A percentile compares a stretch with the other conserved stretches of the same genome.
Evolutionary conservation across 1,140 invertebrate genomes (phyloP).

Genomic region (Oryctes rhinoceros): DNA sequence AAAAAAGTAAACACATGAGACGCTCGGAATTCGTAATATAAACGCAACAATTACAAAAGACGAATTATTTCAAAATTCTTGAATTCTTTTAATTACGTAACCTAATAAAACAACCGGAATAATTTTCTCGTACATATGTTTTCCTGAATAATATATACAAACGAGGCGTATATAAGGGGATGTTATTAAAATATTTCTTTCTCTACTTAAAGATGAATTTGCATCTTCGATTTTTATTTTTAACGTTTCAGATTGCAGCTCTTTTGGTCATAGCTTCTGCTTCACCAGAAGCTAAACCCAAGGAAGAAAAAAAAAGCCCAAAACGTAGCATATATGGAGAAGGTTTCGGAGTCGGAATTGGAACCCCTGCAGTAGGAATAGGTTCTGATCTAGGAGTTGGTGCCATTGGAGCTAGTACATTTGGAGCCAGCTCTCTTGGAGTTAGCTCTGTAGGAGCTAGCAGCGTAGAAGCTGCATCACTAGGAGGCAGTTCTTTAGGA

Average conservation of each 20-base stretch:
- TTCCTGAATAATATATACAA: too few species aligned
- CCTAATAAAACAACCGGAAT: neutral
- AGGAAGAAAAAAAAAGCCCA: neutral
- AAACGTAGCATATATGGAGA: conserved; percentile 25
- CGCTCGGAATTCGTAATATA: neutral
- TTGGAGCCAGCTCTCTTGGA: neutral
- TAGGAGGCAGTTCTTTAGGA: neutral
- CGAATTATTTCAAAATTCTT: neutral
- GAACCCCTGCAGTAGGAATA: neutral
- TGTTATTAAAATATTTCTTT: too few species aligned
- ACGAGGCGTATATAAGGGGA: too few species aligned
- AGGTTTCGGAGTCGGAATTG: neutral
- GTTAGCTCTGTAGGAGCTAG: neutral
- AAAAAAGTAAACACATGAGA: neutral
- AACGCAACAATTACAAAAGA: neutral
- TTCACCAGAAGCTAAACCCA: neutral
- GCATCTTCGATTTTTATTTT: neutral
- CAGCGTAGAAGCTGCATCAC: neutral
- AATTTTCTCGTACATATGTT: too few species aligned
- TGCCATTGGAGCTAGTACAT: neutral
- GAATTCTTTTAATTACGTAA: neutral
- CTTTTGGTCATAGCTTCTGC: conserved; percentile 22
- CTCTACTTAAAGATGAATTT: too few species aligned
- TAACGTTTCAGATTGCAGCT: conserved; percentile 26
- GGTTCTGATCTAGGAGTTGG: neutral